Conservation (phyloP, 2,888 invertebrate genomes). For the Trachelus stipa region DNA sequence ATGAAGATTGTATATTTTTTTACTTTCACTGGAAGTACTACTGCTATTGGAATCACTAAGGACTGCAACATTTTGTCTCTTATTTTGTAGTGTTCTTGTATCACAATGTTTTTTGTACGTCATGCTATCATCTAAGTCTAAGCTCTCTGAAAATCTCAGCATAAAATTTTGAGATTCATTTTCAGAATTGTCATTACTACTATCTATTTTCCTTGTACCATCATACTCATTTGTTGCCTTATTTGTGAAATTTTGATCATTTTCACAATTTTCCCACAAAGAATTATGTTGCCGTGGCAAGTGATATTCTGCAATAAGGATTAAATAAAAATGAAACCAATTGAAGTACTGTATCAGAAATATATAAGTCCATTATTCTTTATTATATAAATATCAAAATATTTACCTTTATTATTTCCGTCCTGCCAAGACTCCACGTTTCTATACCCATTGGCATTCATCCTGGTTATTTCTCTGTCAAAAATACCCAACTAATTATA, state of each 20-base stretch:
- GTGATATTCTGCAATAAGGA: constrained; percentile 1
- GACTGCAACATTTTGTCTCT: constrained; percentile 38
- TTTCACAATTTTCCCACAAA: not conserved
- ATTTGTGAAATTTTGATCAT: not conserved
- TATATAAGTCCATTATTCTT: not conserved
- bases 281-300: not conserved
- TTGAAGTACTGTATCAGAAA: not conserved
- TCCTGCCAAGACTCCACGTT: not conserved
- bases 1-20: not conserved
- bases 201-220: not conserved
- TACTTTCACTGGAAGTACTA: constrained; percentile 7
- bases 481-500: not conserved
- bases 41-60: constrained; percentile 58
- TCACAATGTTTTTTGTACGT: not conserved
- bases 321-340: not conserved
- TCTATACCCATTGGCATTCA: not conserved
- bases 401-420: not conserved
- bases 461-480: not conserved
- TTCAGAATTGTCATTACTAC: not conserved
- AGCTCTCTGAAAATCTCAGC: constrained; percentile 41
- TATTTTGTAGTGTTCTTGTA: not conserved
- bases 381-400: not conserved
- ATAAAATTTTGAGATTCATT: constrained; percentile 41
- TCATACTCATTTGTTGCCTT: not conserved
- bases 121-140: constrained; percentile 36